Percentiles rank a stretch among this genome's conserved stretches.
phyloP scores from a whole-genome alignment of 2,888 invertebrate genomes.

The Chaitophorus viminalis region DNA sequence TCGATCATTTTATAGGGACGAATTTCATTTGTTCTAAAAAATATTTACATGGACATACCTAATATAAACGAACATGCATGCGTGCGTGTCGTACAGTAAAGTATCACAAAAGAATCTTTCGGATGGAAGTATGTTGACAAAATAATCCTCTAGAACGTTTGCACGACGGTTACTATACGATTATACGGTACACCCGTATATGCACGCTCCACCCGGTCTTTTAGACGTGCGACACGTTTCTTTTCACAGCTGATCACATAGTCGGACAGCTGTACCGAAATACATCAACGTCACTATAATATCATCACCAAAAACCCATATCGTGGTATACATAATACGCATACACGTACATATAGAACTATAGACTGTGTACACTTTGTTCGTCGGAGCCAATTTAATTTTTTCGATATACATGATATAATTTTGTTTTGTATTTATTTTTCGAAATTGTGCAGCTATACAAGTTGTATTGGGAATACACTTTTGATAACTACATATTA shows the following conservation, averaged over 20 bases:
- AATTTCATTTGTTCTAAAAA: not conserved
- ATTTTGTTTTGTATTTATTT: too few relatives aligned
- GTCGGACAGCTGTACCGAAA: not conserved
- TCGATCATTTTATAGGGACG: not conserved
- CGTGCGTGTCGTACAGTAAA: not conserved
- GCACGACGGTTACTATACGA: not conserved
- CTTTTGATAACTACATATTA: too few relatives aligned
- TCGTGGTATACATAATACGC: not conserved
- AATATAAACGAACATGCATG: not conserved
- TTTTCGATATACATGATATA: not conserved
- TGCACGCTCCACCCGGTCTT: too few relatives aligned
- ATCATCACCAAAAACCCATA: not conserved
- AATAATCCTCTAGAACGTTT: conserved; percentile 30
- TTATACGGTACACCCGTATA: not conserved
- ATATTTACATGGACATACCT: too few relatives aligned
- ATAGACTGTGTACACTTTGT: too few relatives aligned
- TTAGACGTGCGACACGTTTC: not conserved
- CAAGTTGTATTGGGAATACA: too few relatives aligned
- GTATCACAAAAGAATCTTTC: conserved; percentile 15
- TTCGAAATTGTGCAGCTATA: too few relatives aligned
- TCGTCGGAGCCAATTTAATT: not conserved
- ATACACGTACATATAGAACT: too few relatives aligned
- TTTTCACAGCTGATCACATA: not conserved
- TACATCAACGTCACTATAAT: not conserved
- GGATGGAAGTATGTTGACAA: conserved; percentile 14